Conservation (phyloP, 2,888 invertebrate species). For the Harmothoe impar region DNA sequence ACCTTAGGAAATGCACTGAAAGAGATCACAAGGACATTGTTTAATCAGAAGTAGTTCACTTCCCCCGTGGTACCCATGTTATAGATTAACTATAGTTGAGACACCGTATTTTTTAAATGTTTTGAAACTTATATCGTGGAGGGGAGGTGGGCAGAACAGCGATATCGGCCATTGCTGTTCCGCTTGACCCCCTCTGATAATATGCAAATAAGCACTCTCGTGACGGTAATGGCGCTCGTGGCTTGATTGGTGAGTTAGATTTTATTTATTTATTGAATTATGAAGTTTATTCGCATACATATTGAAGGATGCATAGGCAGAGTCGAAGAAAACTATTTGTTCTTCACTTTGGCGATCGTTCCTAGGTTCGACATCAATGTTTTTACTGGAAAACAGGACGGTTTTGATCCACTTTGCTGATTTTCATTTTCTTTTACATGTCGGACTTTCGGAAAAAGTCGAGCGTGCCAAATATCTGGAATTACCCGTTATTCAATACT, state of each 20-base stretch:
- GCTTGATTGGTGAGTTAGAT: slow-evolving; percentile 51
- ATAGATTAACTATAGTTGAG: no score
- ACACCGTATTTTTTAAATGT: neutral
- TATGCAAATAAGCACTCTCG: slow-evolving; percentile 63
- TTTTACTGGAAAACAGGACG: neutral
- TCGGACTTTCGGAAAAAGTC: slow-evolving; percentile 57
- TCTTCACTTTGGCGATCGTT: slow-evolving; percentile 54
- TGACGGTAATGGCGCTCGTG: slow-evolving; percentile 64
- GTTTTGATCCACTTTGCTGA: slow-evolving; percentile 54
- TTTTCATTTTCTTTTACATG: slow-evolving; percentile 62
- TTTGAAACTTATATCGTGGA: neutral
- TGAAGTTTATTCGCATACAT: slow-evolving; percentile 1
- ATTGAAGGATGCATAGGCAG: neutral
- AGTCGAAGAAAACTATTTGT: slow-evolving; percentile 61
- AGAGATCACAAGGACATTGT: no score
- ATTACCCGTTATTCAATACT: slow-evolving; percentile 25
- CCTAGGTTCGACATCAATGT: neutral
- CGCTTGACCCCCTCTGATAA: slow-evolving; percentile 35
- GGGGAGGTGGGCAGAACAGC: neutral
- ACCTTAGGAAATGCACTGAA: no score
- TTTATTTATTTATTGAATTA: slow-evolving; percentile 62
- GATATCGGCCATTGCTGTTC: neutral
- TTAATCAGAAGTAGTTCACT: no score
- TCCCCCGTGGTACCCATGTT: no score
- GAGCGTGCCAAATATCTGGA: neutral